phyloP scores from a whole-genome alignment of 1,140 invertebrate species.

The Sycobia sp. region DNA sequence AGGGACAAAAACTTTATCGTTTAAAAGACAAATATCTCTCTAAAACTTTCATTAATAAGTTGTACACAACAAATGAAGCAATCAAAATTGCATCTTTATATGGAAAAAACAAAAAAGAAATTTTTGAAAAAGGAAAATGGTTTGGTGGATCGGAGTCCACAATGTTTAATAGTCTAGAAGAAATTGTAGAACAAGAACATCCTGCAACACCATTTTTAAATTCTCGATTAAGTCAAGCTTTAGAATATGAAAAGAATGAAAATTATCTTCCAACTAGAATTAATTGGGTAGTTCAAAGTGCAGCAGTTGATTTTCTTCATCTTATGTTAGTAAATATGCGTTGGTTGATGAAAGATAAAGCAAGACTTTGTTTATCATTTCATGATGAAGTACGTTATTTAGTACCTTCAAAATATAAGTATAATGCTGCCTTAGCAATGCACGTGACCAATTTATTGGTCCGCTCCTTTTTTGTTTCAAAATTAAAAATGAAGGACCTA shows the following conservation, averaged over 20 bases:
- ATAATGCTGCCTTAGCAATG: constrained; percentile 90
- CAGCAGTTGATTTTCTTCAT: constrained; percentile 97
- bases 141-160: constrained; percentile 87
- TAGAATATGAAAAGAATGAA: constrained; percentile 65
- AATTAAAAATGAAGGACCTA: constrained; percentile 84
- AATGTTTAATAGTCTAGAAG: constrained; percentile 97
- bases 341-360: constrained; percentile 83
- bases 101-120: constrained; percentile 65
- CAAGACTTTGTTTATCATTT: constrained; percentile 92
- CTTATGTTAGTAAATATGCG: constrained; percentile 95
- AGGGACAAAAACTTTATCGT: constrained; percentile 74
- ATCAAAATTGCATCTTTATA: constrained; percentile 63
- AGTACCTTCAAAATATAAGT: constrained; percentile 79
- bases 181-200: constrained; percentile 76
- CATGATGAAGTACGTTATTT: constrained; percentile 98
- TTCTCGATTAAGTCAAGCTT: constrained; percentile 82
- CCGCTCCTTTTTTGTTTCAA: constrained; percentile 84
- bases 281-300: constrained; percentile 99
- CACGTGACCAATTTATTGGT: constrained; percentile 95
- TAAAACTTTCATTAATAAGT: constrained; percentile 47
- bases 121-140: constrained; percentile 76
- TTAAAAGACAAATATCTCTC: constrained; percentile 66
- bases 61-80: constrained; percentile 64
- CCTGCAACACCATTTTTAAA: constrained; percentile 85
- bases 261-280: constrained; percentile 87